phyloP scores from a whole-genome alignment of 2,888 invertebrate genomes.

The Calliphora vomitoria region DNA sequence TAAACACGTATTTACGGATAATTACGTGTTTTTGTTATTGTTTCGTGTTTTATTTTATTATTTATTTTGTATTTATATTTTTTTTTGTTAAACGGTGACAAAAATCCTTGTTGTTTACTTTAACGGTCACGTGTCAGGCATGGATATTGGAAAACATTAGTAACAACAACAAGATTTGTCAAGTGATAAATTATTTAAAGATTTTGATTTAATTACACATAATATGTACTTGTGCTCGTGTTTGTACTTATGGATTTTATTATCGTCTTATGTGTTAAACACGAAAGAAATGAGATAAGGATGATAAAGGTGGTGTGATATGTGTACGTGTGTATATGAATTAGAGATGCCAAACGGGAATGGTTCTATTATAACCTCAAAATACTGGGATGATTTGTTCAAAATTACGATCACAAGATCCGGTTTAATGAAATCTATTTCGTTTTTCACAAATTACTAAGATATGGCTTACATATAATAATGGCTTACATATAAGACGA shows the following conservation, averaged over 20 bases:
- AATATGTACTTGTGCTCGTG: constrained; percentile 49
- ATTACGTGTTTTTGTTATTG: constrained; percentile 72
- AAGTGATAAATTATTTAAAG: constrained; percentile 70
- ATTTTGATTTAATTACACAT: constrained; percentile 70
- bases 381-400: too few relatives aligned
- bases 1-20: constrained; percentile 74
- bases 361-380: too few relatives aligned
- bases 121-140: constrained; percentile 70
- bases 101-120: constrained; percentile 70
- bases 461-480: too few relatives aligned
- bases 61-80: constrained; percentile 29
- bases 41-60: constrained; percentile 53
- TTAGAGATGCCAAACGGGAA: too few relatives aligned
- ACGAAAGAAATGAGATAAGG: constrained; percentile 18
- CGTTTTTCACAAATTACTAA: too few relatives aligned
- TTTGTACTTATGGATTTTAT: constrained; percentile 39
- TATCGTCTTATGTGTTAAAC: constrained; percentile 25
- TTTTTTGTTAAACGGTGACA: constrained; percentile 67
- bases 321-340: neutral
- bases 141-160: constrained; percentile 60
- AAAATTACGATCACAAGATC: too few relatives aligned
- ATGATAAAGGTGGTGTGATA: constrained; percentile 13
- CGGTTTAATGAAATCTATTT: too few relatives aligned
- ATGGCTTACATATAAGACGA: too few relatives aligned
- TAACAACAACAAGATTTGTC: constrained; percentile 56